phyloP scores from a whole-genome alignment of 2,888 invertebrate species.

The Escarpia spicata region DNA sequence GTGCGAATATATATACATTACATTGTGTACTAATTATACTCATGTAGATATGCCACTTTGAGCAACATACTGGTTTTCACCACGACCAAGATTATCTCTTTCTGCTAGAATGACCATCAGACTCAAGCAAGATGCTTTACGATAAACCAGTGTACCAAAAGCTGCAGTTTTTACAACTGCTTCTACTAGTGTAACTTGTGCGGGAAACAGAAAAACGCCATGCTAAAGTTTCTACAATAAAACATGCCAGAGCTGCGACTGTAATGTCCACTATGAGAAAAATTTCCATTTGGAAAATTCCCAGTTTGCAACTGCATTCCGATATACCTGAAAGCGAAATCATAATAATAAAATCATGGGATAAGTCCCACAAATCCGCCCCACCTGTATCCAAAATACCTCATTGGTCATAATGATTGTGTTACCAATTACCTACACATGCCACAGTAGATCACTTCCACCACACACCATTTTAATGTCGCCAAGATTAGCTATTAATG shows the following conservation, averaged over 20 bases:
- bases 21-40: not conserved
- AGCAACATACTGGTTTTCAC: not conserved
- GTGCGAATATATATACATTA: not conserved
- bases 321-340: not conserved
- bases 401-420: not conserved
- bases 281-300: not conserved
- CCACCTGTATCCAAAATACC: not conserved
- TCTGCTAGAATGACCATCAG: not conserved
- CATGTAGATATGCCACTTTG: not conserved
- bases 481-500: not conserved
- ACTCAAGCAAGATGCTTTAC: not conserved
- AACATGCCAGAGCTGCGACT: not conserved
- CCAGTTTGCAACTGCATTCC: not conserved
- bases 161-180: not conserved
- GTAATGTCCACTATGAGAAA: not conserved
- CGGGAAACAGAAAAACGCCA: not conserved
- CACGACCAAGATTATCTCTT: not conserved
- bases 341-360: not conserved
- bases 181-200: not conserved
- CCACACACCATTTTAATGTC: not conserved
- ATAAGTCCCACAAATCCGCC: not conserved
- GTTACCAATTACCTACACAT: not conserved
- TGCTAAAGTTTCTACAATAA: constrained; percentile 5
- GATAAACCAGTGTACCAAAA: not conserved
- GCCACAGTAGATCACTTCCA: not conserved